Evolutionary conservation across 2,888 invertebrate species (phyloP).

Genomic region (Notocelia uddmanniana): DNA sequence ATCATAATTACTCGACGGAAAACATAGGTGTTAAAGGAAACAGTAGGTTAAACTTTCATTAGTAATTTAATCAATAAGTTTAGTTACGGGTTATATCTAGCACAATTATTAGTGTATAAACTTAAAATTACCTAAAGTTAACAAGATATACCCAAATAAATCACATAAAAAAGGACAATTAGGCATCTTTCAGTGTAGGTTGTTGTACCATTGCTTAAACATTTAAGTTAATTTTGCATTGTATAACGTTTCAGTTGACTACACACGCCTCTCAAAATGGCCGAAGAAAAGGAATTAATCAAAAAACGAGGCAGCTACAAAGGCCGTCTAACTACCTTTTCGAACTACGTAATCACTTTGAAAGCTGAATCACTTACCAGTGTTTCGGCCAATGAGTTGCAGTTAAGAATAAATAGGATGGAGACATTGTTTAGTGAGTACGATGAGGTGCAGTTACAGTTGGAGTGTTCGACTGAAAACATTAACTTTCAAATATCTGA

Average conservation of each 20-base stretch:
- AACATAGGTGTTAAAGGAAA: no score
- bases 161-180: neutral
- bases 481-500: no score
- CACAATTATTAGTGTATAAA: neutral
- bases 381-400: neutral
- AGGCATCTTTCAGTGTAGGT: neutral
- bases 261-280: neutral
- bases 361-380: neutral
- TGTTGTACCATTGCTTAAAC: neutral
- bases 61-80: neutral
- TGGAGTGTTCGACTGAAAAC: no score
- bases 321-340: neutral
- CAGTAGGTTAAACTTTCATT: no score
- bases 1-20: no score
- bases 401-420: neutral
- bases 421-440: neutral
- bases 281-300: neutral
- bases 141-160: neutral
- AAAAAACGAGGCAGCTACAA: neutral
- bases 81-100: neutral
- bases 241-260: neutral
- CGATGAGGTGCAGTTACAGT: neutral
- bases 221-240: neutral
- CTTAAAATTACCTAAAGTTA: neutral
- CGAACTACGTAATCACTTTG: neutral